These are phyloP conservation scores for Nemapogon koenigi DNA, from an alignment of 2,888 invertebrate genomes.

Conservation along the genomic window DNA sequence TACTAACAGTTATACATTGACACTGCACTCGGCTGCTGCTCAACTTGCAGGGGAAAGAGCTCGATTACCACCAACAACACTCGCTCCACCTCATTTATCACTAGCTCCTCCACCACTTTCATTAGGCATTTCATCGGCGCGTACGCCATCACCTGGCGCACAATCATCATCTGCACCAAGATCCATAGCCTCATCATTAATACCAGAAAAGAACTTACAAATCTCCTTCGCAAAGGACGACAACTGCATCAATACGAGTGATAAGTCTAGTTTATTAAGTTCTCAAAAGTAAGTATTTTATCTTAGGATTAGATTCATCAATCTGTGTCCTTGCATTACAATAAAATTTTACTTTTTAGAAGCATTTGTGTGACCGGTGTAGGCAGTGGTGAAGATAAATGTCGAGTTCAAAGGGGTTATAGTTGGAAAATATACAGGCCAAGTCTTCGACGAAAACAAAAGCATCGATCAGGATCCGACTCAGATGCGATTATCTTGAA, in stretches of 20 bases:
- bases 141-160: conserved; percentile 30
- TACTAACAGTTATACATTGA: conserved; percentile 60
- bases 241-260: conserved; percentile 45
- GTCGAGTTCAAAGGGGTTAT: conserved; percentile 70
- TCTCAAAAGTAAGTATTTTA: conserved; percentile 48
- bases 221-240: conserved; percentile 41
- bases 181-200: conserved; percentile 38
- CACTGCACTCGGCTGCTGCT: conserved; percentile 47
- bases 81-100: conserved; percentile 38
- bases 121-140: conserved; percentile 33
- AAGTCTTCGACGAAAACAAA: conserved; percentile 72
- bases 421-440: conserved; percentile 79
- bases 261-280: conserved; percentile 53
- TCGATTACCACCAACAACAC: conserved; percentile 41
- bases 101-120: conserved; percentile 34
- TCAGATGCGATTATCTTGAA: conserved; percentile 70
- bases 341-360: conserved; percentile 22
- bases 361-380: conserved; percentile 36
- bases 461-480: conserved; percentile 62
- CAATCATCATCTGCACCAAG: conserved; percentile 41
- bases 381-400: conserved; percentile 43
- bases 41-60: conserved; percentile 49
- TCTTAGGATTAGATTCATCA: neutral
- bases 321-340: neutral
- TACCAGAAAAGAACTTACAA: conserved; percentile 51